Base-by-base conservation (phyloP, 2,797 vertebrate genomes). In the Silurus aristotelis region DNA sequence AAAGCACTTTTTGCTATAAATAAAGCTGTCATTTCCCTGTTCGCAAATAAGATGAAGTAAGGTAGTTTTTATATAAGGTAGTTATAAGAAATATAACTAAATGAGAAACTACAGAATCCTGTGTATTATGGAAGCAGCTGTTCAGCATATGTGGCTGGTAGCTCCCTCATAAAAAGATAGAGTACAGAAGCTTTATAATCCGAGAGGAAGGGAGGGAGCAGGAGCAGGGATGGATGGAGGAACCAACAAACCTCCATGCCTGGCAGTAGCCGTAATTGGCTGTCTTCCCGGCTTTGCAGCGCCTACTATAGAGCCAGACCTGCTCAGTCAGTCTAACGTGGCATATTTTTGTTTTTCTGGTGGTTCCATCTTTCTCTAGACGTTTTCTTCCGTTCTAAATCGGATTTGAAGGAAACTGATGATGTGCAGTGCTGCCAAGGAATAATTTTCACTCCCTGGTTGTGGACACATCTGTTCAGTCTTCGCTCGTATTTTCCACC, bases 71-170 rank as follows among this genome's bases (percentile, higher is more conserved):
- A 52, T 52, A 52, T 52, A 38, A 38, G n/a, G n/a, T n/a, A n/a
- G n/a, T n/a, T 38, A 38, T 38, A 38, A 38, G 3, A 38, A 38
- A 38, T 38, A 85, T 87, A 79, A 55, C 10, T 38, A 38, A 81
- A 84, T 52, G 73, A 85, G 80, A 87, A 87, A 31, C 85, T 82
- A 67, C 85, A 70, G 81, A 82, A 82, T 84, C 67, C 60, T 81
- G 72, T 87, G 77, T 88, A 1, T 88, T 85, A 84, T 83, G 27
- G 61, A 73, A 70, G 83, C 85, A 89, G 87, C 78, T 88, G 89
- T 87, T 82, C 61, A 77, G 84, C 85, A 89, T 79, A 88, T 89
- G 83, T 85, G 87, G 85, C 85, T 77, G 80, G 87, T 88, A 88
- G 82, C 87, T 84, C 56, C 64, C 86, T 84, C 67, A 67, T 89